These are phyloP conservation scores for Drosophila pseudoananassae DNA, from an alignment of 1,140 invertebrate genomes.

Conservation along the genomic window DNA sequence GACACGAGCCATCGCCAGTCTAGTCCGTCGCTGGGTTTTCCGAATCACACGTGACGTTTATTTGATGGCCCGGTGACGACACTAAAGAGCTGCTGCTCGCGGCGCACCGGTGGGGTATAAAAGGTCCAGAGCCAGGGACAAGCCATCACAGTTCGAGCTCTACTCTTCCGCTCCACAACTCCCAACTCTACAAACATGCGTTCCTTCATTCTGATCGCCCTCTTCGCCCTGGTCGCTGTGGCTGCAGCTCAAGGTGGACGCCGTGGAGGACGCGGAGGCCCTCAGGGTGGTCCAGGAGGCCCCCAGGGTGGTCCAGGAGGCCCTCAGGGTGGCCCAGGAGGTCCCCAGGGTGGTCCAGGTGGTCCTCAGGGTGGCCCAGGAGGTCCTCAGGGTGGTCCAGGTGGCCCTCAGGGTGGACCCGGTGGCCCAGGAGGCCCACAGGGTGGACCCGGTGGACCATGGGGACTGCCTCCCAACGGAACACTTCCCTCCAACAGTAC, in stretches of 20 bases:
- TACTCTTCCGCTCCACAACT: constrained; percentile 5
- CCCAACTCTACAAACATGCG: constrained; percentile 23
- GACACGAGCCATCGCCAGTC: too few relatives aligned
- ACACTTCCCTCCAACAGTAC: constrained; percentile 28
- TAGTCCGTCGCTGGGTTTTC: constrained; percentile 9
- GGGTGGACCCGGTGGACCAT: constrained; percentile 13
- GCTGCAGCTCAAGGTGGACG: constrained; percentile 33
- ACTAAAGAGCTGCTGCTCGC: constrained; percentile 1
- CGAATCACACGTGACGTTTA: constrained; percentile 22
- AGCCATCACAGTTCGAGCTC: constrained; percentile 27
- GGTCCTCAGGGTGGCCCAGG: constrained; percentile 15
- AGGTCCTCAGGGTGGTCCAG: constrained; percentile 11
- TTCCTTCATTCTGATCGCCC: constrained; percentile 18
- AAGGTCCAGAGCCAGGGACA: not conserved
- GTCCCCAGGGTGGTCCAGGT: constrained; percentile 8
- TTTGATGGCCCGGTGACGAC: constrained; percentile 15
- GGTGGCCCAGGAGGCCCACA: constrained; percentile 6
- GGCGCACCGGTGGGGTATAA: constrained; percentile 27
- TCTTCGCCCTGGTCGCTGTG: constrained; percentile 34
- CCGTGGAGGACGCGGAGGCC: constrained; percentile 8
- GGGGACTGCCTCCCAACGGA: constrained; percentile 37
- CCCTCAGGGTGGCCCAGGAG: constrained; percentile 10
- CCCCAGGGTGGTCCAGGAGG: constrained; percentile 12
- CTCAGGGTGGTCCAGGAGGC: constrained; percentile 11
- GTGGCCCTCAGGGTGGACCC: constrained; percentile 11